Evolutionary conservation across 2,113 vertebrate genomes (phyloP).

Genomic region (Pollachius pollachius): DNA sequence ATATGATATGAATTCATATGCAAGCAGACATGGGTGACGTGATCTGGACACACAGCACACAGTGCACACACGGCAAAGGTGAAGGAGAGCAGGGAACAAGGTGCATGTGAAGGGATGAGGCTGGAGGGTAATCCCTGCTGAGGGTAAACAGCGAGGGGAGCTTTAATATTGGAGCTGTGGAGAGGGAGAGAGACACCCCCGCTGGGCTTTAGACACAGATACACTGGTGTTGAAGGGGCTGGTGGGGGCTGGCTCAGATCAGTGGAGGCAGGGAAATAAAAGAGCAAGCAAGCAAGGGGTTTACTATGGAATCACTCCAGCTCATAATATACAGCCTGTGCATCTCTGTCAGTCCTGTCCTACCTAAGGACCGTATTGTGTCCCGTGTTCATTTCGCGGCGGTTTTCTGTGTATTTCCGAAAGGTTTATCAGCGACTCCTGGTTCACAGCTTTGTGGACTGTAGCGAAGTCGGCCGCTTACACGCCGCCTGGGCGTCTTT

Average conservation of each 20-base stretch:
- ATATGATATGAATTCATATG: neutral
- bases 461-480: no score
- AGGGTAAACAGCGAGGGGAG: constrained; percentile 56
- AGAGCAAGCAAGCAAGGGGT: neutral
- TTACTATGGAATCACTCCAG: no score
- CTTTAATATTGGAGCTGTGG: constrained; percentile 41
- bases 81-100: constrained; percentile 27
- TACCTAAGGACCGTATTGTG: no score
- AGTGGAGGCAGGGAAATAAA: no score
- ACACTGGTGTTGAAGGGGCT: constrained; percentile 44
- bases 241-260: no score
- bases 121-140: constrained; percentile 55
- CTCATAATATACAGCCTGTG: no score
- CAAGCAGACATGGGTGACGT: neutral
- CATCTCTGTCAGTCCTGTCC: no score
- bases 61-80: neutral
- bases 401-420: no score
- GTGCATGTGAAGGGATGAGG: constrained; percentile 47
- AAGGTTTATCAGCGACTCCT: no score
- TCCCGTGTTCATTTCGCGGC: no score
- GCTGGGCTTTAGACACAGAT: constrained; percentile 42
- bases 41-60: constrained; percentile 30
- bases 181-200: constrained; percentile 45
- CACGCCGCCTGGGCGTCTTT: no score
- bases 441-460: no score